Percentiles rank a stretch among this genome's conserved stretches.
Evolutionary conservation across 2,888 invertebrate genomes (phyloP).

Genomic region (Eledona agricola): DNA sequence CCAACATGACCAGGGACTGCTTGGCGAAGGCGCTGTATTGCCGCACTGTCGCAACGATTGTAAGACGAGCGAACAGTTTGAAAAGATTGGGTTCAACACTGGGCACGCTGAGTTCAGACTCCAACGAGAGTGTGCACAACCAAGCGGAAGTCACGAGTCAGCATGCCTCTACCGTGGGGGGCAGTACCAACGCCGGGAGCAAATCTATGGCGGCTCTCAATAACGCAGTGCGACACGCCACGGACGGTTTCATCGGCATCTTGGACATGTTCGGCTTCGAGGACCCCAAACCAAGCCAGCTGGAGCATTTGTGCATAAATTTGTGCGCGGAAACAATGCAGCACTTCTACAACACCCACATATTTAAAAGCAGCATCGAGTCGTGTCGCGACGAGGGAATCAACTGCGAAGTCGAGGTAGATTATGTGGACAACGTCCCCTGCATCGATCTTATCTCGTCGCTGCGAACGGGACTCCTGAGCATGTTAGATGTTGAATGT

Average conservation of each 20-base stretch:
- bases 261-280: constrained; percentile 98
- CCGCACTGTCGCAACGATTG: constrained; percentile 93
- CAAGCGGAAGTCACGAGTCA: constrained; percentile 86
- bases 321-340: constrained; percentile 97
- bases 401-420: constrained; percentile 87
- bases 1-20: constrained; percentile 88
- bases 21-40: constrained; percentile 93
- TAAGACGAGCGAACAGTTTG: constrained; percentile 89
- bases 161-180: constrained; percentile 83
- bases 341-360: constrained; percentile 96
- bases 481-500: constrained; percentile 92
- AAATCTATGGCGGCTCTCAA: constrained; percentile 92
- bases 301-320: constrained; percentile 95
- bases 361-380: constrained; percentile 93
- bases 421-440: constrained; percentile 94
- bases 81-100: constrained; percentile 85
- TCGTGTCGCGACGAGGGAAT: constrained; percentile 95
- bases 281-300: constrained; percentile 86
- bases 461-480: constrained; percentile 87
- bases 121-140: constrained; percentile 90
- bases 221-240: constrained; percentile 91
- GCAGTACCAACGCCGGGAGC: constrained; percentile 78
- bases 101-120: constrained; percentile 87
- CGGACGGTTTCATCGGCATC: constrained; percentile 94
- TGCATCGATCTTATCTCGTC: constrained; percentile 96